Base-by-base conservation (phyloP, 1,140 invertebrate species). In the Teleopsis dalmanni region DNA sequence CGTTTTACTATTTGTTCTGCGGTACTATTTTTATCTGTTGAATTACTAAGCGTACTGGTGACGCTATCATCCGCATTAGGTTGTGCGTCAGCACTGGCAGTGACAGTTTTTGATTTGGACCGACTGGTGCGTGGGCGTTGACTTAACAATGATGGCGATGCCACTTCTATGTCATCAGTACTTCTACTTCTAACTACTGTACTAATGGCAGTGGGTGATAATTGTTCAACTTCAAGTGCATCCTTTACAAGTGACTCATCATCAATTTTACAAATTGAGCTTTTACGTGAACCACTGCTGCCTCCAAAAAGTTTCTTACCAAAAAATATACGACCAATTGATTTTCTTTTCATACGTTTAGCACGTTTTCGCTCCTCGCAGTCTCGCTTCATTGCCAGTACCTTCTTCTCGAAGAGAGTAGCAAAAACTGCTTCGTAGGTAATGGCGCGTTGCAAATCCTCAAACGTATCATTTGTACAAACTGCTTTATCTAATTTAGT, bases 341-440 rank as follows among this genome's bases (percentile, higher is more conserved):
- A 65, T 22, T 51, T 57, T 0, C 66, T 56, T 40, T 62, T 61
- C 48, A 62, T 54, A 13, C 64, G 53, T 46, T 70, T 70, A 18
- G 59, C 53, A 2, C 54, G 52, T 52, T 66, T 64, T 13, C 65
- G 63, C 50, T 68, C 65, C 47, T 71, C 65, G 34, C 66, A 71
- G 36, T 71, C 68, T 8, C 63, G 57, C 47, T 68, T 68, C 31
- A 71, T 66, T 21, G 60, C 61, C 47, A 65, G 56, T 58, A 70
- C 62, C 55, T 71, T 71, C 52, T 70, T 65, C 53, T 71, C 58
- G 35, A 71, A 57, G 34, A 71, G 49, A 8, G 57, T 57, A 43
- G 54, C 59, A 22, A 71, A 68, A 4, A 71, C 60, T 9, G 62
- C 57, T 46, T 70, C 67, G 23, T 70, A 71, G 45, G 65, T 65